Evolutionary conservation across 2,888 invertebrate genomes (phyloP), one percentile per base, ranked within the genome.

Genomic region (Rhagium mordax): DNA sequence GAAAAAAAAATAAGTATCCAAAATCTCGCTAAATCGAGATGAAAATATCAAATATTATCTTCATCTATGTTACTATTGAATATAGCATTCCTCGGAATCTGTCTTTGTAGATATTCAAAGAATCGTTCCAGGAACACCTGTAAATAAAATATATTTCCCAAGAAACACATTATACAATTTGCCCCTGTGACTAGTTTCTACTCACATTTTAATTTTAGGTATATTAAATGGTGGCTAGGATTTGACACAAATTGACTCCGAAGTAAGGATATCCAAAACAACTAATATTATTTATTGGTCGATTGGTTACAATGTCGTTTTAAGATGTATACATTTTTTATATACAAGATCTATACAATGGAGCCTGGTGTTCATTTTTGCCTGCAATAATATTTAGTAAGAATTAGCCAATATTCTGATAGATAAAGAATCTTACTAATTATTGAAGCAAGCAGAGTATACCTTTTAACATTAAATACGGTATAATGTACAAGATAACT

Each of bases 401-500:
- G 70, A 13, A 10, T 13, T 51, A 53, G 24, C 24, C 20, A 15
- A 67, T 7, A 10, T 5, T 48, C 24, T 24, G 61, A 71, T 69
- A 77, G 29, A 47, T 24, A n/a, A n/a, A 29, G 15, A 16, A 27
- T 48, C 49, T 53, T 51, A 62, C 55, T 62, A 68, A 68, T 67
- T 29, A 57, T 41, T 55, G 61, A 57, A 47, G 55, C 72, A 68
- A 72, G 68, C 75, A 59, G 68, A 72, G 75, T 72, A 66, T 76
- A 78, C 76, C 78, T 79, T 79, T 79, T 61, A 81, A 79, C 79
- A 80, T 83, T 81, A 80, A 68, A 76, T 78, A 79, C 75, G 79
- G 78, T 80, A 80, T 81, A 82, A 84, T 85, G 81, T 84, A 85
- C 84, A 84, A 83, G 82, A 82, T 81, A 79, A 76, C 66, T 79